A percentile compares a stretch with the other conserved stretches of the same genome.
Conservation (phyloP, 35 echinoderm and acorn worm species). For the Antedon bifida region DNA sequence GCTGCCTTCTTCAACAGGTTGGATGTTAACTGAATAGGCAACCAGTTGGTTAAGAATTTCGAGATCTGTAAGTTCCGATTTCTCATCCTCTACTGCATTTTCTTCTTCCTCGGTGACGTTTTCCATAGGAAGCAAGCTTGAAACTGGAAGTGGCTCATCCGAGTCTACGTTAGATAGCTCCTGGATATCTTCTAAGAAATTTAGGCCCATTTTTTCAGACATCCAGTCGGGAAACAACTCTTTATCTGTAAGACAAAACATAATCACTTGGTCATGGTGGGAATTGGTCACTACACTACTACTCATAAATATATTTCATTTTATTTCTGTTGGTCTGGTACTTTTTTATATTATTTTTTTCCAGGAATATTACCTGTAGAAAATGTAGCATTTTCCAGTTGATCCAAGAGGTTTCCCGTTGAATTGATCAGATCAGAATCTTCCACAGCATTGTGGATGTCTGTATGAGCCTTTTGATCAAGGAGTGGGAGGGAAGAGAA, state of each 20-base stretch:
- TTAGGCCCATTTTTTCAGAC: conserved; percentile 68
- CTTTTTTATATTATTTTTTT: no score
- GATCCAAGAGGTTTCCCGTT: not conserved
- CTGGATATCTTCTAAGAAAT: not conserved
- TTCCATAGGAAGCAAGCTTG: not conserved
- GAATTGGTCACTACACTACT: no score
- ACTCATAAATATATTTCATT: no score
- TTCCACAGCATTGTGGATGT: not conserved
- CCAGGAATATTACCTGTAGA: not conserved
- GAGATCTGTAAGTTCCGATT: not conserved
- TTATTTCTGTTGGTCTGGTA: no score
- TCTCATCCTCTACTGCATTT: not conserved
- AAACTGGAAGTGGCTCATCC: not conserved
- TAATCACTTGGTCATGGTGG: no score
- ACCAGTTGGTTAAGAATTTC: not conserved
- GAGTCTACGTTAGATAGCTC: no score
- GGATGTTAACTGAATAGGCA: not conserved
- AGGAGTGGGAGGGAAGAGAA: not conserved
- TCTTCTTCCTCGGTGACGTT: not conserved
- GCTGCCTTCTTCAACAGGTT: not conserved
- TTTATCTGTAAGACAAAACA: conserved; percentile 21
- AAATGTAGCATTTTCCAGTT: not conserved
- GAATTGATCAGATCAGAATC: not conserved
- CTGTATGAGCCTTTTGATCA: not conserved
- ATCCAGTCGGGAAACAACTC: conserved; percentile 88